Conservation (phyloP, 2,113 vertebrate genomes). For the Lynx canadensis region DNA sequence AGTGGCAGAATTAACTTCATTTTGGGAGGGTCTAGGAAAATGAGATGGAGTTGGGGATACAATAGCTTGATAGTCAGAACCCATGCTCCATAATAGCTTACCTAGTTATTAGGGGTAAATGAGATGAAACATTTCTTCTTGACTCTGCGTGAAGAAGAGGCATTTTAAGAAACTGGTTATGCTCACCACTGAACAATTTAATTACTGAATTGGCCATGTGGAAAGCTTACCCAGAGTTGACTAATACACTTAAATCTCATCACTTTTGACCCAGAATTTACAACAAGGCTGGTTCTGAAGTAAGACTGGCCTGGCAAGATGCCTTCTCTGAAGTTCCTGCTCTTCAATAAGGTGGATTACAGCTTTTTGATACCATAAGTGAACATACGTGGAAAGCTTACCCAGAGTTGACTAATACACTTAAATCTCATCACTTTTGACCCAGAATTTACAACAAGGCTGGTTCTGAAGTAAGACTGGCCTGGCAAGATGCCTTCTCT, state of each 20-base stretch:
- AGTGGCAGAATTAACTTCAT: not conserved
- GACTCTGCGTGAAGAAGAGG: not conserved
- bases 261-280: not conserved
- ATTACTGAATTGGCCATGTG: not conserved
- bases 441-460: not conserved
- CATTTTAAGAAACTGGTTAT: not conserved
- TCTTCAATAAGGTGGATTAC: not conserved
- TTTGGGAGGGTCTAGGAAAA: not conserved
- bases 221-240: conserved; percentile 2
- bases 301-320: not conserved
- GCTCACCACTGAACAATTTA: conserved; percentile 19
- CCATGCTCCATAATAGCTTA: not conserved
- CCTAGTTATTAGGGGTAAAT: not conserved
- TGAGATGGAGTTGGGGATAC: not conserved
- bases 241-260: not conserved
- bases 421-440: not conserved
- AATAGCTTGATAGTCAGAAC: not conserved
- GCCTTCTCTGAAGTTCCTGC: not conserved
- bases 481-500: not conserved
- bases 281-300: not conserved
- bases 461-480: not conserved
- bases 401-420: not conserved
- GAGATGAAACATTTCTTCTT: not conserved
- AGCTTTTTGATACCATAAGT: not conserved
- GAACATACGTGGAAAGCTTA: not conserved